A percentile compares a stretch with the other conserved stretches of the same genome.
These are phyloP conservation scores for Apodemia zela DNA, from an alignment of 2,888 invertebrate genomes.

Conservation along the genomic window DNA sequence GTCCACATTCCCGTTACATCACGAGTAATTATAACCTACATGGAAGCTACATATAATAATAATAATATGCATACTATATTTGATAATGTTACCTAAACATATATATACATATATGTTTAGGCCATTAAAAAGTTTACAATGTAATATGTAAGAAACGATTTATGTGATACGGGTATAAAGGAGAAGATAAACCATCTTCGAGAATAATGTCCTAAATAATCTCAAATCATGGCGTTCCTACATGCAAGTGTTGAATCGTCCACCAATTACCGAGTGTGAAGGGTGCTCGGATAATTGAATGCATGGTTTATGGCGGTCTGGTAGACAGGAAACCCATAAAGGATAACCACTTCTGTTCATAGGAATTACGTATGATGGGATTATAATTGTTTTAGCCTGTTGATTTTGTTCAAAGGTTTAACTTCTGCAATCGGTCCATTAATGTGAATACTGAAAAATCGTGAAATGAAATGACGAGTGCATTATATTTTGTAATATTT, in stretches of 20 bases:
- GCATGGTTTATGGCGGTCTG: conserved; percentile 54
- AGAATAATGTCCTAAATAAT: neutral
- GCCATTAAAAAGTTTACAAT: too few species aligned
- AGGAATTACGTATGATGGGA: conserved; percentile 20
- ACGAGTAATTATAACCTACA: too few species aligned
- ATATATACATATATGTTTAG: too few species aligned
- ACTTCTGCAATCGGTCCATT: neutral
- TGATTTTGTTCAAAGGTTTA: conserved; percentile 4
- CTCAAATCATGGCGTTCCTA: conserved; percentile 33
- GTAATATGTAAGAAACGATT: too few species aligned
- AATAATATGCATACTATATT: too few species aligned
- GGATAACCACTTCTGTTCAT: conserved; percentile 20
- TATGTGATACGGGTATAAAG: too few species aligned
- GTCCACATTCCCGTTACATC: too few species aligned
- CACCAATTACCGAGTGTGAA: conserved; percentile 68
- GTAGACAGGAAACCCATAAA: conserved; percentile 21
- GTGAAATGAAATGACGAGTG: neutral
- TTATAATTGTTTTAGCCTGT: conserved; percentile 13
- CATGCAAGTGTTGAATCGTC: conserved; percentile 51
- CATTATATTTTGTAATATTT: neutral
- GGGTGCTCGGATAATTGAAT: conserved; percentile 65
- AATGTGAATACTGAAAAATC: neutral
- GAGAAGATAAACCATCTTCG: too few species aligned
- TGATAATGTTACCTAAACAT: too few species aligned
- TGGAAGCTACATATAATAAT: too few species aligned